These are phyloP conservation scores for Melanotus villosus DNA, from an alignment of 2,888 invertebrate genomes.

Conservation along the genomic window DNA sequence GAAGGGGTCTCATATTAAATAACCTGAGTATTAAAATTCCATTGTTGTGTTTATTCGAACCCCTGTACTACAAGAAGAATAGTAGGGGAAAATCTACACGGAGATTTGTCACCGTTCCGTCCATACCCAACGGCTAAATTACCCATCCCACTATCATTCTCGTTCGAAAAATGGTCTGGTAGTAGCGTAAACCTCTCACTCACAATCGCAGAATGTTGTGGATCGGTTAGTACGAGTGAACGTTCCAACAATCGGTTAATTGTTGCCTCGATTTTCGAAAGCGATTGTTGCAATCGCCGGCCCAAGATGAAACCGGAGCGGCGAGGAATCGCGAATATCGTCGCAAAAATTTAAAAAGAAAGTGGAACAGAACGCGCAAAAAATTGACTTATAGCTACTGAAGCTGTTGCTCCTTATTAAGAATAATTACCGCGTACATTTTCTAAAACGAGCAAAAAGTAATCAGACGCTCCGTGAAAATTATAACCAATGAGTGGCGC, in stretches of 20 bases:
- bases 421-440: conserved; percentile 24
- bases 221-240: conserved; percentile 13
- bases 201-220: conserved; percentile 20
- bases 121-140: conserved; percentile 37
- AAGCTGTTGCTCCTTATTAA: conserved; percentile 30
- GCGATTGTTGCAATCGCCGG: conserved; percentile 13
- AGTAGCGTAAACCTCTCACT: conserved; percentile 20
- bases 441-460: conserved; percentile 24
- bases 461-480: neutral
- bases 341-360: conserved; percentile 30
- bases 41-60: conserved; percentile 14
- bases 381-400: conserved; percentile 24
- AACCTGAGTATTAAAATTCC: conserved; percentile 32
- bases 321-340: too few species aligned
- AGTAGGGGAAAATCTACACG: neutral
- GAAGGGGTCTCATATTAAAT: conserved; percentile 23
- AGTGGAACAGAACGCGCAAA: conserved; percentile 33
- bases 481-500: neutral
- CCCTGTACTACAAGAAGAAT: neutral
- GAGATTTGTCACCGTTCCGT: conserved; percentile 36
- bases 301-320: conserved; percentile 28
- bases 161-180: conserved; percentile 16
- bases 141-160: conserved; percentile 43
- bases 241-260: conserved; percentile 14
- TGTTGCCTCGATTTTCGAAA: neutral